Evolutionary conservation across 2,113 vertebrate genomes (phyloP).

Genomic region (Gorsachius goisagi): DNA sequence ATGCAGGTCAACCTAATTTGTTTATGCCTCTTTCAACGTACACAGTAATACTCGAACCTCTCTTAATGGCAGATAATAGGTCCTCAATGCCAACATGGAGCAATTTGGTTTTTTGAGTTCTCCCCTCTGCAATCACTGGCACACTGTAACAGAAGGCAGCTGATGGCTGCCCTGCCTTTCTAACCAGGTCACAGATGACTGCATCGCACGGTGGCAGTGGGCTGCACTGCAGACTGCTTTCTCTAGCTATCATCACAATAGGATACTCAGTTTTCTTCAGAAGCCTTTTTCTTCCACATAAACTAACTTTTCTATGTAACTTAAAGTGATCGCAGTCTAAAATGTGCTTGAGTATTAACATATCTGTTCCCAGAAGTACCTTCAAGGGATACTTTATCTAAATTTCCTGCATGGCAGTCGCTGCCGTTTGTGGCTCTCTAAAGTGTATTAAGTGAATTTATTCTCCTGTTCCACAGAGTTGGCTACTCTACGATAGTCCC

Average conservation of each 20-base stretch:
- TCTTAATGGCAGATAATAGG: background rate
- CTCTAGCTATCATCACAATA: background rate
- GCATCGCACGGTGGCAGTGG: fast-evolving
- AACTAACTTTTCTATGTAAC: background rate
- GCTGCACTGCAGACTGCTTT: background rate
- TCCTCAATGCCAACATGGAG: background rate
- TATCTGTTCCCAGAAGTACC: background rate
- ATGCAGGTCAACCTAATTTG: background rate
- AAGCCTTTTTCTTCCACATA: background rate
- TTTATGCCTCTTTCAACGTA: background rate
- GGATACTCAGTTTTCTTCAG: background rate
- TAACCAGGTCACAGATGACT: background rate
- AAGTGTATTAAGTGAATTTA: background rate
- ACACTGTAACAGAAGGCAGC: background rate
- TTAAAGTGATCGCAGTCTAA: background rate
- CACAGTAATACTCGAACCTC: background rate
- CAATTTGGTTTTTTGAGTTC: background rate
- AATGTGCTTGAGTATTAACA: background rate
- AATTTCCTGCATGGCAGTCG: background rate
- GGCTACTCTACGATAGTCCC: background rate
- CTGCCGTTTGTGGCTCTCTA: background rate
- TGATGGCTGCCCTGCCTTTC: background rate
- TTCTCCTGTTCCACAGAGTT: background rate
- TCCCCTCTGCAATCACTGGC: background rate
- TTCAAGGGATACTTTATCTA: background rate